Evolutionary conservation across 2,888 invertebrate genomes (phyloP), one percentile per base, ranked within the genome.

Genomic region (Phragmatobia fuliginosa): DNA sequence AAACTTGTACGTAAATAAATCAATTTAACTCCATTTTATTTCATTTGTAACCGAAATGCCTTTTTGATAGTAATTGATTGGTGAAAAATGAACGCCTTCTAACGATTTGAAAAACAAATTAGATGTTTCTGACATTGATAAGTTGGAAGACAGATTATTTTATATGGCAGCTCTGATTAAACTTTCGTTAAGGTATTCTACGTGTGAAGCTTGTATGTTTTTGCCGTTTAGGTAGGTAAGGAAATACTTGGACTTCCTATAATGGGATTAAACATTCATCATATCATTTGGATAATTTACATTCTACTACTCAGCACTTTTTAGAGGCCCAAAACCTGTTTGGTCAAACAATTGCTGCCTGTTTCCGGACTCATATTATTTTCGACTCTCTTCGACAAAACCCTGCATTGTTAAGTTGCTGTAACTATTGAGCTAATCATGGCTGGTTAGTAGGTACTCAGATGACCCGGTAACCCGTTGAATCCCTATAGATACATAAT

Each of bases 1-100:
- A 92, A 90, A 87, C 71, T 78, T 85, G 82, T 85, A 88, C 88
- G 85, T 85, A 87, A 83, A 83, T 78, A 74, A 75, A 77, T 76
- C 79, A 79, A 83, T 83, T 74, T 72, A 74, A 73, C 70, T 75
- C 70, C 70, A 78, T 72, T 70, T 70, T 65, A 62, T 69, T 74
- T 64, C 59, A 71, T 74, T 76, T 77, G 66, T 71, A 77, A 68
- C 69, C 60, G 70, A 73, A 70, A 69, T 66, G 45, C 71, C 61
- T 73, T 73, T 77, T 76, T 75, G 70, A 77, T 73, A 71, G 76
- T 80, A 81, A 81, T 82, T 80, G 71, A 72, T 73, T 71, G 65
- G 71, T 82, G 71, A 75, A 62, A 67, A 61, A 45, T 62, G 14
- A 25, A 66, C 31, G 16, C 10, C 38, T 62, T 28, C 56, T 28